Evolutionary conservation across 2,797 vertebrate genomes (phyloP), one percentile per base, ranked within the genome.

Genomic region (Platalea minor): DNA sequence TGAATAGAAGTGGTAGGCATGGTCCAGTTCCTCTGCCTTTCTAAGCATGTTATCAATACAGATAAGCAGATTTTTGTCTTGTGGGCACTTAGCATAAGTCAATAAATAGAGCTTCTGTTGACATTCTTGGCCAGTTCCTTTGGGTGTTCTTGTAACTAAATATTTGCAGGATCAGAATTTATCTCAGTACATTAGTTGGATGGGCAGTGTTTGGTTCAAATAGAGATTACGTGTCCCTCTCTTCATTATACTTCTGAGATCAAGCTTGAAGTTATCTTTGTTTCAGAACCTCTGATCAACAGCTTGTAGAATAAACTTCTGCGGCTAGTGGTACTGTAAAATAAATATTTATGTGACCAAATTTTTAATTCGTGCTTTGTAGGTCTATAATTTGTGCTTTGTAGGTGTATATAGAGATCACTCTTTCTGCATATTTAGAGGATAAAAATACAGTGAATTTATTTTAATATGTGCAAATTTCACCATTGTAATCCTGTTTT

Each of bases 31-130:
- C 50, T 83, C 61, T 75, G 91, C 35, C n/a, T 91, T 95, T 79
- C 85, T 75, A 51, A 91, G 57, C 3, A 1, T 23, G 33, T 89
- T 94, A 69, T 75, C 63, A 51, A 7, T 61, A 53, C 84, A 93
- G 88, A 84, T 69, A 92, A 91, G 56, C 39, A 92, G 69, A 68
- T 72, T 92, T 93, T 89, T 92, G 59, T 92, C 69, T 65, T 86
- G 46, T 48, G 45, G 67, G 18, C 76, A 43, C 64, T 94, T 88
- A 95, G 23, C 46, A 29, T 78, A 78, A 80, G 60, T 88, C 78
- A 89, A 61, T 74, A 87, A 94, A 77, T 61, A 75, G 33, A 83
- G 39, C 79, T 77, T 74, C 74, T 93, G 41, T 70, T 94, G 68
- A 85, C 64, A 85, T 91, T 41, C 15, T 82, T 57, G 72, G 65